Conservation (phyloP, 2,797 vertebrate genomes). For the Hylomyscus alleni region DNA sequence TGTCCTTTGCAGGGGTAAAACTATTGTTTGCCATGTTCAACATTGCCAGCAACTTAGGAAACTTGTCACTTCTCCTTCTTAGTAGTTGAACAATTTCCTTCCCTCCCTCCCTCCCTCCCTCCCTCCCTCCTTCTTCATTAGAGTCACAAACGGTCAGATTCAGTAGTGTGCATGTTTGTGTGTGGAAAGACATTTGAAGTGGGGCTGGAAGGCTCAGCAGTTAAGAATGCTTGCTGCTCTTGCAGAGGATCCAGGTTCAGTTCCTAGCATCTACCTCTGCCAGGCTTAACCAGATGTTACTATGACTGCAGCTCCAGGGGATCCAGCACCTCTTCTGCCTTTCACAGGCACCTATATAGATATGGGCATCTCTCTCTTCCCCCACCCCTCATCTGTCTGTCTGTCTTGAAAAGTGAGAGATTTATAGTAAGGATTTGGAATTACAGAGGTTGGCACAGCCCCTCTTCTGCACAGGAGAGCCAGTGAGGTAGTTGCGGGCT, state of each 20-base stretch:
- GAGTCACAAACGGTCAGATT: not conserved
- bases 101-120: no score
- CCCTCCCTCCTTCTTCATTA: no score
- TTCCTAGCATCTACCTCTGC: not conserved
- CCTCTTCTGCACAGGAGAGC: not conserved
- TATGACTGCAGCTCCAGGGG: not conserved
- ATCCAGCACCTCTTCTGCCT: not conserved
- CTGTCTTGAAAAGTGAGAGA: not conserved
- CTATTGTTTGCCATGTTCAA: not conserved
- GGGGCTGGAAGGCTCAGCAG: not conserved
- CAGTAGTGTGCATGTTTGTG: not conserved
- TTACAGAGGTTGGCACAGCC: not conserved
- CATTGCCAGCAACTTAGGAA: not conserved
- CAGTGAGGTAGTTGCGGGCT: not conserved
- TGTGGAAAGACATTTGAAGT: not conserved
- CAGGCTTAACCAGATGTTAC: not conserved
- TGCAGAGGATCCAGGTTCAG: not conserved
- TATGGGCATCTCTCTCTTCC: no score
- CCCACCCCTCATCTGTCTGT: no score
- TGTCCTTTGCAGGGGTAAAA: constrained; percentile 11
- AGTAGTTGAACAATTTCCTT: not conserved
- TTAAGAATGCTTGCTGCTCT: not conserved
- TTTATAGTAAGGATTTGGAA: not conserved
- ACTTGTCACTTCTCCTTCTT: not conserved
- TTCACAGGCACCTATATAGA: not conserved